Conservation (phyloP, 2,888 invertebrate species). For the Apamea crenata region DNA sequence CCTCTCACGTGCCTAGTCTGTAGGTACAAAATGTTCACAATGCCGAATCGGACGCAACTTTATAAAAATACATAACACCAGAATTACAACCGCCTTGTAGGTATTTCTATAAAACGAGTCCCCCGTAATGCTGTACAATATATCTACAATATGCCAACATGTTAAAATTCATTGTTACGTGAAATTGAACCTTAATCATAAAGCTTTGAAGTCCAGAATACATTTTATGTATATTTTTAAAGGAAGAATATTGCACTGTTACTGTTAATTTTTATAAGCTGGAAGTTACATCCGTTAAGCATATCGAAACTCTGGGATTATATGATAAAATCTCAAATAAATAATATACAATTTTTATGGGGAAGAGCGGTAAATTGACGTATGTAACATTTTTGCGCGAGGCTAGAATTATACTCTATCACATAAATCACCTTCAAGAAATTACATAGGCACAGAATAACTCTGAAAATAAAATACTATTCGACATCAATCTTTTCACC, state of each 20-base stretch:
- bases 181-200: slow-evolving; percentile 66
- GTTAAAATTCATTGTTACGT: slow-evolving; percentile 77
- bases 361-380: slow-evolving; percentile 51
- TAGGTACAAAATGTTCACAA: slow-evolving; percentile 81
- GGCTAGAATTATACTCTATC: slow-evolving; percentile 35
- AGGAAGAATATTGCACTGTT: slow-evolving; percentile 67
- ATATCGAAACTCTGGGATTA: slow-evolving; percentile 54
- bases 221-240: slow-evolving; percentile 57
- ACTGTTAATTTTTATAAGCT: slow-evolving; percentile 45
- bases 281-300: slow-evolving; percentile 58
- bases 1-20: slow-evolving; percentile 84
- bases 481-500: slow-evolving; percentile 33
- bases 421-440: slow-evolving; percentile 19
- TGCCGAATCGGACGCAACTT: slow-evolving; percentile 69
- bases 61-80: slow-evolving; percentile 66
- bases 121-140: slow-evolving; percentile 82
- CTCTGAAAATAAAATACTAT: slow-evolving; percentile 7
- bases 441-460: slow-evolving; percentile 13
- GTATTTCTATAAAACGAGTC: slow-evolving; percentile 65
- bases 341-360: slow-evolving; percentile 32
- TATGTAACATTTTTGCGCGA: slow-evolving; percentile 31
- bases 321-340: slow-evolving; percentile 52
- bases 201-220: slow-evolving; percentile 63
- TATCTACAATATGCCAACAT: slow-evolving; percentile 82
- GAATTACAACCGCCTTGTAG: slow-evolving; percentile 52